Conservation (phyloP, 1,140 invertebrate species). For the Trichonephila inaurata region DNA sequence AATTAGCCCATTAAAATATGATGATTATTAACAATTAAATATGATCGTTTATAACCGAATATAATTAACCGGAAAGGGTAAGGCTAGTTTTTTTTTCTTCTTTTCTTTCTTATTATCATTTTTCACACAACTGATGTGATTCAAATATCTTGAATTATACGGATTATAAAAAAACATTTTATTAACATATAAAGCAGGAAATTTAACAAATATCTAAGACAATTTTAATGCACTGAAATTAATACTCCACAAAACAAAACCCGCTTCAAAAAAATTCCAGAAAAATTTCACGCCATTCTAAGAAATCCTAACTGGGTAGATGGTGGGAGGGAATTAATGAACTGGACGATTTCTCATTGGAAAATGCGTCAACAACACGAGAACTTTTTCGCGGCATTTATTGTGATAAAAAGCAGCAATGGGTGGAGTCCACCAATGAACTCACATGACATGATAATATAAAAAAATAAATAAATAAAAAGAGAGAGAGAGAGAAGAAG, state of each 20-base stretch:
- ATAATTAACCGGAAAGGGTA: too few relatives aligned
- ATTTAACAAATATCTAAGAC: background rate
- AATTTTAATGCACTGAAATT: background rate
- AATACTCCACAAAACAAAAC: background rate
- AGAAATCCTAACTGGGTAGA: background rate
- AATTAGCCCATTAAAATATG: too few relatives aligned
- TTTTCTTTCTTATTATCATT: too few relatives aligned
- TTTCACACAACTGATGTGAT: too few relatives aligned
- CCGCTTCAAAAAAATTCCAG: background rate
- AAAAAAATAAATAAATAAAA: background rate
- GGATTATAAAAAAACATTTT: too few relatives aligned
- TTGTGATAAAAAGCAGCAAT: slow-evolving; percentile 59
- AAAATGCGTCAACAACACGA: slow-evolving; percentile 41
- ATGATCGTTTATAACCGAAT: too few relatives aligned
- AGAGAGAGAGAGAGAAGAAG: too few relatives aligned
- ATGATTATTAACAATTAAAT: too few relatives aligned
- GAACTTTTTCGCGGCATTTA: slow-evolving; percentile 49
- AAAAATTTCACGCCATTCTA: background rate
- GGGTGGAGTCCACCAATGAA: slow-evolving; percentile 41
- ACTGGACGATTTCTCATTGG: slow-evolving; percentile 10
- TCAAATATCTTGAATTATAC: too few relatives aligned
- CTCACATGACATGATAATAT: slow-evolving; percentile 28
- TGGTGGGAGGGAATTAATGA: slow-evolving; percentile 26
- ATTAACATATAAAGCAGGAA: background rate
- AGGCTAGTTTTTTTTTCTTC: too few relatives aligned